Evolutionary conservation across 2,113 vertebrate species (phyloP), one percentile per base, ranked within the genome.

Genomic region (Elephas maximus): DNA sequence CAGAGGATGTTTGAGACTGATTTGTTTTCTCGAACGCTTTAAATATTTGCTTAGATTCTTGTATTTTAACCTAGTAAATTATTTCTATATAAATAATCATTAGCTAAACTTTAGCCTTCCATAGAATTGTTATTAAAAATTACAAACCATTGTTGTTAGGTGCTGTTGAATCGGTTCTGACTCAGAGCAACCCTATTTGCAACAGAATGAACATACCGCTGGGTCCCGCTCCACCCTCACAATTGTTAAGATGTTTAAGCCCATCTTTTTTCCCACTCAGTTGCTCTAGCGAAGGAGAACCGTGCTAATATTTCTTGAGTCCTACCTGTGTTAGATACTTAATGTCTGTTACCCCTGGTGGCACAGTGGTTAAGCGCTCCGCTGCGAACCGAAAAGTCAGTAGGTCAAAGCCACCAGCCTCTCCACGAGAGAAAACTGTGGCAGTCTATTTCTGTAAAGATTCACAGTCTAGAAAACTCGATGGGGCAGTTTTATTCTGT

Each of bases 1-100:
- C 37, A 37, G 37, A 51, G 62, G 20, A 62, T 84, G 33, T 45
- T 86, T 8, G 15, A 69, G 80, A 85, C 44, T 88, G 6, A 8
- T 28, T 80, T 73, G 23, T 80, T 92, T 84, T 14, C 41, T 77
- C 28, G 93, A 93, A 79, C 53, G 63, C 48, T 91, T 95, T 79
- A 62, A 73, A 41, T 57, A 88, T 74, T 91, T 83, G 83, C 33
- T 92, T 89, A 17, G 79, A 48, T 85, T 89, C 17, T 41, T 65
- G 77, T 8, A 45, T 77, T 82, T 91, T 67, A 67, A 96, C 57
- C 80, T 33, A 79, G 14, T 37, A 84, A 84, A 65, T 88, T 37
- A 65, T 53, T 92, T 85, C 23, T 63, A 53, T 37, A 53, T 88
- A 88, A 89, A 11, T 92, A 89, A 67, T 81, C 15, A 84, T 73